Conservation (phyloP, 2,888 invertebrate genomes). For the Zygaena filipendulae region DNA sequence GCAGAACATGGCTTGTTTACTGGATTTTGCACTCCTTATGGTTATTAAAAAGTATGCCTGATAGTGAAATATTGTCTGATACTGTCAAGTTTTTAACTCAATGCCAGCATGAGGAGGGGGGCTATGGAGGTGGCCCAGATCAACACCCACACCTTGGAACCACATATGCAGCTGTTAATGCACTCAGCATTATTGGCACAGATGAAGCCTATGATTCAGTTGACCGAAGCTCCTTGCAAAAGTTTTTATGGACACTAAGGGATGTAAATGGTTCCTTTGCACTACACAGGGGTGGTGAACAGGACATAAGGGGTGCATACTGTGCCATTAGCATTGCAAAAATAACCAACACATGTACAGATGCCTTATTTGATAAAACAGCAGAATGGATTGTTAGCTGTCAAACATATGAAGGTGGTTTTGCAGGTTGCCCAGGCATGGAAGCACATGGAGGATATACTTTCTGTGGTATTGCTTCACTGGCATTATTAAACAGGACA, state of each 20-base stretch:
- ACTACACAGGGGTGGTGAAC: conserved; percentile 93
- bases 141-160: conserved; percentile 95
- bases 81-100: conserved; percentile 48
- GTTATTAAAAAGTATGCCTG: conserved; percentile 66
- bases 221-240: conserved; percentile 78
- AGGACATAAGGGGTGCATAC: conserved; percentile 95
- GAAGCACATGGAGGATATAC: conserved; percentile 99
- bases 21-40: conserved; percentile 95
- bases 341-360: conserved; percentile 81
- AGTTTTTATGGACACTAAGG: conserved; percentile 82
- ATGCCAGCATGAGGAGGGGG: conserved; percentile 85
- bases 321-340: conserved; percentile 94
- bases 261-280: conserved; percentile 90
- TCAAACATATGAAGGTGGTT: conserved; percentile 99
- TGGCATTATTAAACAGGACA: conserved; percentile 83
- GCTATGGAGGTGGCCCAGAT: conserved; percentile 94
- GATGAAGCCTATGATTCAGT: conserved; percentile 88
- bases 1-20: conserved; percentile 96
- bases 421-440: conserved; percentile 87
- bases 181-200: conserved; percentile 90
- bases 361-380: conserved; percentile 83
- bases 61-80: conserved; percentile 42
- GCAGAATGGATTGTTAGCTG: conserved; percentile 95
- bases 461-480: conserved; percentile 94
- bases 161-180: conserved; percentile 97